These are phyloP conservation scores for Cheilosia vernalis DNA, from an alignment of 2,888 invertebrate species.

Conservation along the genomic window DNA sequence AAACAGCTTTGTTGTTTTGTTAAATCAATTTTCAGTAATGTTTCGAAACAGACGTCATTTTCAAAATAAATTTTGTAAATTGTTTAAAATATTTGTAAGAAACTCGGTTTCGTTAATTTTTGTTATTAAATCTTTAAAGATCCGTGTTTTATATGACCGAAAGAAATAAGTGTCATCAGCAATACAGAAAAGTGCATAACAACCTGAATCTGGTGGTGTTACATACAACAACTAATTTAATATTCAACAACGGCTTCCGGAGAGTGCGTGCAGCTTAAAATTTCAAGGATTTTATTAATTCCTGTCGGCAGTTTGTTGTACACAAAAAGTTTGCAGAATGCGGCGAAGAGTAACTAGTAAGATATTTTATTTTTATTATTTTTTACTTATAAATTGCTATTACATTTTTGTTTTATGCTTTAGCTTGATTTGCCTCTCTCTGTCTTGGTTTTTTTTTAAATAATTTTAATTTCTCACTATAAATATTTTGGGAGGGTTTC, in stretches of 20 bases:
- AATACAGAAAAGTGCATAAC: slow-evolving; percentile 1
- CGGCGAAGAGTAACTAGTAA: slow-evolving; percentile 80
- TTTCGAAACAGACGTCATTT: too few species aligned
- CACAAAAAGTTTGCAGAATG: slow-evolving; percentile 66
- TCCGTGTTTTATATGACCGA: neutral
- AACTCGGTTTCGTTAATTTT: neutral
- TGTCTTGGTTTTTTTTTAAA: neutral
- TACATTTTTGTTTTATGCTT: neutral
- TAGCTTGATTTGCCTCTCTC: neutral
- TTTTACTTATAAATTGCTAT: neutral
- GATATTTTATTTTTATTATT: slow-evolving; percentile 59
- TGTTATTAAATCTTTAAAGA: neutral
- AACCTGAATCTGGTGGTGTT: neutral
- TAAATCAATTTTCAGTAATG: too few species aligned
- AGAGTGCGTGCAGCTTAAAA: neutral
- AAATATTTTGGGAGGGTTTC: neutral
- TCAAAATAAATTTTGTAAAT: neutral
- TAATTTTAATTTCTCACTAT: neutral
- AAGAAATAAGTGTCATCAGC: slow-evolving; percentile 1
- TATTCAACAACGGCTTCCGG: neutral
- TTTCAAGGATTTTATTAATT: slow-evolving; percentile 7
- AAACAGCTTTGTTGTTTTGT: too few species aligned
- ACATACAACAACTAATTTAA: neutral
- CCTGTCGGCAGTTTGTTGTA: slow-evolving; percentile 7
- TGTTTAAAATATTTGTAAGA: slow-evolving; percentile 8